Evolutionary conservation across 2,113 vertebrate species (phyloP).

Genomic region (Solea solea): DNA sequence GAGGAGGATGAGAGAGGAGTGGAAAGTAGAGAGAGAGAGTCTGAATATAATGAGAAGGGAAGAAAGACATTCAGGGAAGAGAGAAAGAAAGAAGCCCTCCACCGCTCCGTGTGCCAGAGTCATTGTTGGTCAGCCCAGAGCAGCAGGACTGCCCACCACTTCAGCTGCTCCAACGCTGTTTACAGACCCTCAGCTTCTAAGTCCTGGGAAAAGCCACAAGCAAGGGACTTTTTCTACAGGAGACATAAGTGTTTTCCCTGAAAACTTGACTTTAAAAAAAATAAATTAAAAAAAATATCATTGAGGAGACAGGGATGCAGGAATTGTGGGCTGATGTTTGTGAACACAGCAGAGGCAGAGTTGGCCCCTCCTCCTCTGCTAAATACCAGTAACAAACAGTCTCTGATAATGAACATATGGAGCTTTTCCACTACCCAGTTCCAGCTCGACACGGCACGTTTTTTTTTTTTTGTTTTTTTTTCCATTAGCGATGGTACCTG

Average conservation of each 20-base stretch:
- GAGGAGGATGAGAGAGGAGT: background rate
- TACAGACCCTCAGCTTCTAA: slow-evolving; percentile 52
- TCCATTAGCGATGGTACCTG: no score
- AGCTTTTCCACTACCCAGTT: no score
- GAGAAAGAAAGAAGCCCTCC: slow-evolving; percentile 51
- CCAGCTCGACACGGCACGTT: no score
- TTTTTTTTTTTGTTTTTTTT: no score
- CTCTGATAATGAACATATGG: no score
- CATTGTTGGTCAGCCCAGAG: slow-evolving; percentile 60
- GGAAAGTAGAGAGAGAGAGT: slow-evolving; percentile 19
- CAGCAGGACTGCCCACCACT: slow-evolving; percentile 64
- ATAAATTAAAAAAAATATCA: no score
- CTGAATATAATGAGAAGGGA: slow-evolving; percentile 51
- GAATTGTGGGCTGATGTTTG: no score
- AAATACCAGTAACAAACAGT: no score
- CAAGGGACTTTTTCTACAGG: slow-evolving; percentile 17
- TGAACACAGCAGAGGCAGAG: no score
- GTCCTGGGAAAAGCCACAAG: slow-evolving; percentile 66
- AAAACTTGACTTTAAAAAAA: slow-evolving; percentile 27
- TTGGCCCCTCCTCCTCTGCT: no score
- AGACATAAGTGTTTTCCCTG: slow-evolving; percentile 26
- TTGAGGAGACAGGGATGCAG: no score
- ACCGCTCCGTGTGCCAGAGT: slow-evolving; percentile 58
- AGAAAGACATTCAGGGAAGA: slow-evolving; percentile 49
- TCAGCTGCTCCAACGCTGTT: slow-evolving; percentile 58